Evolutionary conservation across 2,888 invertebrate species (phyloP).

Genomic region (Trissoscelio sp.): DNA sequence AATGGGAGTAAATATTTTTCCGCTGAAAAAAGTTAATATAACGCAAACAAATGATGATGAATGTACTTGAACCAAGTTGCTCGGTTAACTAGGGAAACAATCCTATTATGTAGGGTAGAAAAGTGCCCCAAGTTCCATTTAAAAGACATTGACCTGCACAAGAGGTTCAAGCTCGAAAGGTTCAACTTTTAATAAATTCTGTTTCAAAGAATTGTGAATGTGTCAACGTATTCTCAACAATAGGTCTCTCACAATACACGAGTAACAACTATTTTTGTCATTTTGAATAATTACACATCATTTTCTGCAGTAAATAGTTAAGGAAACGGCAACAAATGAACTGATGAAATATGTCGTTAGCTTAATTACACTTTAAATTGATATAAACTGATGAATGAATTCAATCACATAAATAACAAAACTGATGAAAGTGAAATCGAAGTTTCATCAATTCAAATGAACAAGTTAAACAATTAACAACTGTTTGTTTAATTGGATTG

Average conservation of each 20-base stretch:
- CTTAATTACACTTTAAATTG: not conserved
- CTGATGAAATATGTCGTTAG: no score
- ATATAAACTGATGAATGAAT: not conserved
- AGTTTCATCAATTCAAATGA: not conserved
- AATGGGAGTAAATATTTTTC: conserved; percentile 35
- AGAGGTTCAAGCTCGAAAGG: conserved; percentile 29
- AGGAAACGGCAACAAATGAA: no score
- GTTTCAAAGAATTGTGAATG: conserved; percentile 6
- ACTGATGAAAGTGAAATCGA: not conserved
- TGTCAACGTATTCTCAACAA: conserved; percentile 1
- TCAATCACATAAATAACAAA: not conserved
- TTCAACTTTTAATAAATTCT: conserved; percentile 30
- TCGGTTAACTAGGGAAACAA: conserved; percentile 32
- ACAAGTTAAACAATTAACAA: not conserved
- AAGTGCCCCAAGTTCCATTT: conserved; percentile 31
- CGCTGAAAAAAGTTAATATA: conserved; percentile 32
- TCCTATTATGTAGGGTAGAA: conserved; percentile 38
- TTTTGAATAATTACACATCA: not conserved
- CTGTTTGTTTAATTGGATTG: not conserved
- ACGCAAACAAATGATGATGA: conserved; percentile 49
- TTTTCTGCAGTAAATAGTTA: no score
- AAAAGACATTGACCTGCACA: conserved; percentile 35
- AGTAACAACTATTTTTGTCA: not conserved
- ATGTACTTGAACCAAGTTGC: conserved; percentile 27
- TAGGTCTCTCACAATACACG: no score